phyloP scores from a whole-genome alignment of 2,797 vertebrate genomes.

The Oreochromis grahami region DNA sequence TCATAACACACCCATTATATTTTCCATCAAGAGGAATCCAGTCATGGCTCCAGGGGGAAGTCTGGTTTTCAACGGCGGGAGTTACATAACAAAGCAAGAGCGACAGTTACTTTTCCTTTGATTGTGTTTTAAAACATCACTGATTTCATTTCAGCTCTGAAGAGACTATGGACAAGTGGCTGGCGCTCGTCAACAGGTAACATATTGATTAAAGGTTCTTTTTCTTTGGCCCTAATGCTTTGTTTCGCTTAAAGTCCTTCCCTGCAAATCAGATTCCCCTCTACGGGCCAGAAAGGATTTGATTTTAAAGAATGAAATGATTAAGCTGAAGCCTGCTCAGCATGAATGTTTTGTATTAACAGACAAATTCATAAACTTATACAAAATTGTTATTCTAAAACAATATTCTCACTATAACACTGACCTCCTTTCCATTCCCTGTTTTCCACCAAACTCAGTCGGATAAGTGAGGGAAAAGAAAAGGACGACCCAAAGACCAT shows the following conservation, averaged over 20 bases:
- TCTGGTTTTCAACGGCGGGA: background rate
- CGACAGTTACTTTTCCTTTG: background rate
- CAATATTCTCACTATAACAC: background rate
- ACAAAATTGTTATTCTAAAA: background rate
- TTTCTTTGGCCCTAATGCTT: background rate
- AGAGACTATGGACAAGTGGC: conserved; percentile 89
- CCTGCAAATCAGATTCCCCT: background rate
- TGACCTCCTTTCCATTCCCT: background rate
- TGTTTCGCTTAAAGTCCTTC: accelerated
- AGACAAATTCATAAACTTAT: background rate
- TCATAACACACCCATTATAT: background rate
- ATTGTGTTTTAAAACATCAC: conserved; percentile 12
- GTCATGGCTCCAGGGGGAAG: background rate
- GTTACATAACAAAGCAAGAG: conserved; percentile 17
- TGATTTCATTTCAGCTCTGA: conserved; percentile 74
- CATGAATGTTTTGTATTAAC: background rate
- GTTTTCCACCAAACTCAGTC: conserved; percentile 61
- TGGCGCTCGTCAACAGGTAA: conserved; percentile 88
- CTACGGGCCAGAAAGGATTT: background rate
- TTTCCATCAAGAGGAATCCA: conserved; percentile 24
- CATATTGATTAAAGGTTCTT: background rate
- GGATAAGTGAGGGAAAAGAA: conserved; percentile 88
- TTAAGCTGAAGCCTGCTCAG: background rate
- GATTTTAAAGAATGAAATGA: background rate
- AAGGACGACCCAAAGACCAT: conserved; percentile 90